phyloP scores from a whole-genome alignment of 2,888 invertebrate genomes.

The Aphidius colemani region DNA sequence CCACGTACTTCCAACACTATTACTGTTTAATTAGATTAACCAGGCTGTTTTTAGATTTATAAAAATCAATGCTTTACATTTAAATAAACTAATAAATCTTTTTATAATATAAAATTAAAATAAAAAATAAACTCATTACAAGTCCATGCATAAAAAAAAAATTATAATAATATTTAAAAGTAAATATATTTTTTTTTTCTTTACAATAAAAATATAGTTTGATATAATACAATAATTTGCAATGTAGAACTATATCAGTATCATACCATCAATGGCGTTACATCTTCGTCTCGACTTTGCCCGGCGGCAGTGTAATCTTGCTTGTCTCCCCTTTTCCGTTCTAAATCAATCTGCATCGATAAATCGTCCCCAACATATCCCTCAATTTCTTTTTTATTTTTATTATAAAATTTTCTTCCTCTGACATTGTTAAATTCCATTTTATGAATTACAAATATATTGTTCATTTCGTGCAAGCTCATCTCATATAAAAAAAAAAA shows the following conservation, averaged over 20 bases:
- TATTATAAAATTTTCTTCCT: not conserved
- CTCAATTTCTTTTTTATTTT: conserved; percentile 11
- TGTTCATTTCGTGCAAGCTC: too few relatives aligned
- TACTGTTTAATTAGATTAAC: too few relatives aligned
- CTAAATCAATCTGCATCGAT: conserved; percentile 56
- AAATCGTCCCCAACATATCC: conserved; percentile 40
- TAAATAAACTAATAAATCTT: too few relatives aligned
- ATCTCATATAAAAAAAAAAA: too few relatives aligned
- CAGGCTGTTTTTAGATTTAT: too few relatives aligned
- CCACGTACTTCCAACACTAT: not conserved
- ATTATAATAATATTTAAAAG: too few relatives aligned
- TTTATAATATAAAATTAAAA: too few relatives aligned
- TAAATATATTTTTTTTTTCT: not conserved
- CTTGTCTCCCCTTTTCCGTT: conserved; percentile 35
- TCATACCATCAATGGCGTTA: not conserved
- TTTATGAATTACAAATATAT: too few relatives aligned
- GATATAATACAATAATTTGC: not conserved
- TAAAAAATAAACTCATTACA: too few relatives aligned
- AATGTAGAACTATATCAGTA: not conserved
- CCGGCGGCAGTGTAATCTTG: conserved; percentile 8
- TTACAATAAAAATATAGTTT: not conserved
- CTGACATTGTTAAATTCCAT: too few relatives aligned
- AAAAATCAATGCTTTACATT: too few relatives aligned
- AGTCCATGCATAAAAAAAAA: too few relatives aligned
- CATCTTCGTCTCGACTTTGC: conserved; percentile 3